phyloP scores from a whole-genome alignment of 2,888 invertebrate species.

The Pocota personata region DNA sequence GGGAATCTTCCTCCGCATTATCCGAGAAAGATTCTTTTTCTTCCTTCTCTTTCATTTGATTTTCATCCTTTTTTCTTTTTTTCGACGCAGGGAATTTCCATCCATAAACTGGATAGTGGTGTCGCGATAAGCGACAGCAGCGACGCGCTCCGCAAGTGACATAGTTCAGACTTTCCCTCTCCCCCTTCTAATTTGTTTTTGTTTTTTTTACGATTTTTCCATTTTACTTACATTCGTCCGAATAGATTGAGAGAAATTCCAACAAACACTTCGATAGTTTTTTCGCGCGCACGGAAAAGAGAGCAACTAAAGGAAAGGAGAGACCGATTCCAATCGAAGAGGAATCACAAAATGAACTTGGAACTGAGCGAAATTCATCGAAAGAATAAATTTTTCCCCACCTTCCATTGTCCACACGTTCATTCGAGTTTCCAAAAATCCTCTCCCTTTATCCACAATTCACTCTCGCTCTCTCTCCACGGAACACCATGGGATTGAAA shows the following conservation, averaged over 20 bases:
- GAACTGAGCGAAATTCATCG: constrained; percentile 48
- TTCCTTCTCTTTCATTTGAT: neutral
- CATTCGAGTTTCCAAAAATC: neutral
- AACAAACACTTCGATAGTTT: neutral
- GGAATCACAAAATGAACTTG: neutral
- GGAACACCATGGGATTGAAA: constrained; percentile 31
- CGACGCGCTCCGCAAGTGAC: constrained; percentile 31
- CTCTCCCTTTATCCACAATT: neutral
- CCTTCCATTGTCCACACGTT: constrained; percentile 9
- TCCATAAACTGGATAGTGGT: neutral
- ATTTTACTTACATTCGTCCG: constrained; percentile 46
- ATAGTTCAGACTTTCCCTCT: neutral
- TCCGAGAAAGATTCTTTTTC: neutral
- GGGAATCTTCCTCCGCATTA: neutral
- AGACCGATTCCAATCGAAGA: constrained; percentile 44
- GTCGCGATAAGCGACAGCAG: constrained; percentile 46
- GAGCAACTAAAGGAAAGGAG: constrained; percentile 20
- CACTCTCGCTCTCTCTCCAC: neutral
- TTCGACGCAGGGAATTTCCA: constrained; percentile 56
- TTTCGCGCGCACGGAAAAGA: constrained; percentile 24
- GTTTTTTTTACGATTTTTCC: constrained; percentile 46
- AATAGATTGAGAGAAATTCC: neutral
- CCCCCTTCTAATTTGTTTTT: constrained; percentile 34
- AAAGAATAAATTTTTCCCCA: constrained; percentile 29
- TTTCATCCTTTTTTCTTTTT: neutral